Base-by-base conservation (phyloP, 2,797 vertebrate genomes). In the Sebastes trivittatus region DNA sequence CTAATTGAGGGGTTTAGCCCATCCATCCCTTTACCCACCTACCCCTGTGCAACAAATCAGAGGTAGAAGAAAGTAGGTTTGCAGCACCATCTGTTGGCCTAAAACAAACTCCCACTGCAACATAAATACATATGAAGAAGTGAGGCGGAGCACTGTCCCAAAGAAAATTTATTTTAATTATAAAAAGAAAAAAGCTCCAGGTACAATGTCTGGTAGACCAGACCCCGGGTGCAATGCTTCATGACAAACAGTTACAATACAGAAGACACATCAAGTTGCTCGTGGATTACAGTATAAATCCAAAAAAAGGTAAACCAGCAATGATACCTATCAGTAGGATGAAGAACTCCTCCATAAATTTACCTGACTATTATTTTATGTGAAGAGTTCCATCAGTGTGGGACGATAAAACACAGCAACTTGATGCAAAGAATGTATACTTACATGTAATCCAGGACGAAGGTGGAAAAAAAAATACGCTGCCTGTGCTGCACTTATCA, bases 221-320 rank as follows among this genome's bases (percentile, higher is more conserved):
- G 97, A 98, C 96, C 78, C 97, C 97, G 97, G 97, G 97, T 98
- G 97, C 97, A 97, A 97, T 96, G 97, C 97, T 97, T 96, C 60
- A 70, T 52, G 54, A 89, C 59, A 89, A 71, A 84, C 55, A 82
- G 29, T 46, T 60, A 20, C 59, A 23, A 25, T 13, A 74, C 18
- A 59, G 7, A 23, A 46, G 0, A 66, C 2, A 29, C 30, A 78
- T 72, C 75, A 87, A 78, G 61, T 66, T 80, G 72, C 73, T 34
- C 18, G 2, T 27, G 4, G 20, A 42, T 66, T 73, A 23, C 6
- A 62, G 11, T 78, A 16, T 9, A 20, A 66, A 11, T 25, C 2
- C 30, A 62, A 81, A 7, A 9, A 67, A 14, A 11, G 1, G 1
- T 1, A 27, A 25, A 22, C 2, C 3, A 22, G 22, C 13, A 13